Evolutionary conservation across 1,140 invertebrate species (phyloP).

Genomic region (Melitaea cinxia): DNA sequence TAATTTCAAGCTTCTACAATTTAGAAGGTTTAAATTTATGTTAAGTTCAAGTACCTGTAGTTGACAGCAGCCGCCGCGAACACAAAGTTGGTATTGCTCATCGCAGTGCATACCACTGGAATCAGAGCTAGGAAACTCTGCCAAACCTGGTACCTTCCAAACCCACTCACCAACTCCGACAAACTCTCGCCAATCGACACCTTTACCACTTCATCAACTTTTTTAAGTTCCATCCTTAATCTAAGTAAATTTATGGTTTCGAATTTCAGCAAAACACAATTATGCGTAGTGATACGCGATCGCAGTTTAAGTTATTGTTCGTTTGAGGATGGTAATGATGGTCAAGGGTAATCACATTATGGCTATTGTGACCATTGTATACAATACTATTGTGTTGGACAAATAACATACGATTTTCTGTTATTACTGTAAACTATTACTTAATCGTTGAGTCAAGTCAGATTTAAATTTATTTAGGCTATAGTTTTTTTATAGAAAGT

Average conservation of each 20-base stretch:
- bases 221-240: constrained; percentile 16
- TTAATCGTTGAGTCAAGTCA: neutral
- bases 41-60: constrained; percentile 28
- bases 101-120: constrained; percentile 32
- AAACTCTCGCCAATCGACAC: constrained; percentile 28
- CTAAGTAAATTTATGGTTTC: neutral
- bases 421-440: neutral
- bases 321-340: neutral
- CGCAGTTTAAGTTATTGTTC: neutral
- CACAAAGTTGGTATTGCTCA: constrained; percentile 38
- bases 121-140: constrained; percentile 30
- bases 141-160: constrained; percentile 35
- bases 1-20: too few species aligned
- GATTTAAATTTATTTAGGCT: neutral
- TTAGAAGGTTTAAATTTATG: neutral
- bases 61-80: constrained; percentile 35
- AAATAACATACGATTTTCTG: constrained; percentile 9
- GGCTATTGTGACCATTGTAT: neutral
- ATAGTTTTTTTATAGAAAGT: neutral
- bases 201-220: constrained; percentile 13
- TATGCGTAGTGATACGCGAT: too few species aligned
- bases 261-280: neutral
- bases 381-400: constrained; percentile 1
- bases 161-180: constrained; percentile 34
- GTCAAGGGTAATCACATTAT: constrained; percentile 1